phyloP scores from a whole-genome alignment of 1,140 invertebrate species.

The Drosophila cardini region DNA sequence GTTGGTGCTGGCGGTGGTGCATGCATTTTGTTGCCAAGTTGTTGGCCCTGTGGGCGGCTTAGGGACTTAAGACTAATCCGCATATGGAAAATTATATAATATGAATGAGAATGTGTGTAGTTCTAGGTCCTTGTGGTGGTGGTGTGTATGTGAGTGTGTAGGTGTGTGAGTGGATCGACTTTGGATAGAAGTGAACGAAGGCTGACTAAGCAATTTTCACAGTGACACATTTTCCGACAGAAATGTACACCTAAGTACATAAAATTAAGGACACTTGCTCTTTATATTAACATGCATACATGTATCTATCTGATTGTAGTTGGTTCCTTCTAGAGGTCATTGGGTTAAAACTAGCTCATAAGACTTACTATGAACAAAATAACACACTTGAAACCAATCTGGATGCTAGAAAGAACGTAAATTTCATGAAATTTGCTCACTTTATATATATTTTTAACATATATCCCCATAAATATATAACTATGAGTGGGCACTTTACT shows the following conservation, averaged over 20 bases:
- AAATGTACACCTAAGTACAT: not conserved
- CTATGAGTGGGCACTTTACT: constrained; percentile 13
- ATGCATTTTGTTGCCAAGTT: constrained; percentile 62
- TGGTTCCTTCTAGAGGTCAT: too few relatives aligned
- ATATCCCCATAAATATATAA: not conserved
- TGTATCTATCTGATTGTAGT: too few relatives aligned
- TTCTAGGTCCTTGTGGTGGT: not conserved
- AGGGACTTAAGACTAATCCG: constrained; percentile 75
- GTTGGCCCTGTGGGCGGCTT: constrained; percentile 41
- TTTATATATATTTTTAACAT: not conserved
- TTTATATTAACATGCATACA: too few relatives aligned
- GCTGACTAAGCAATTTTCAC: constrained; percentile 70
- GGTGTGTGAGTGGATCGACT: constrained; percentile 38
- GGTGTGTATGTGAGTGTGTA: constrained; percentile 6
- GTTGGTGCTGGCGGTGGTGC: constrained; percentile 24
- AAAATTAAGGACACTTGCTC: too few relatives aligned
- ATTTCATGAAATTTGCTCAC: too few relatives aligned
- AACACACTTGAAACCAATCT: too few relatives aligned
- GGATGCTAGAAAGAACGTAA: too few relatives aligned
- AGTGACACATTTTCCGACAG: constrained; percentile 63
- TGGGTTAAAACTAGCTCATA: too few relatives aligned
- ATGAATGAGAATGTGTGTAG: constrained; percentile 36
- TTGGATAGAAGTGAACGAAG: constrained; percentile 41
- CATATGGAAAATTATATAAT: constrained; percentile 81
- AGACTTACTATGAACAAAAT: too few relatives aligned